Conservation (phyloP, 2,888 invertebrate species). For the Rotaria sp. region DNA sequence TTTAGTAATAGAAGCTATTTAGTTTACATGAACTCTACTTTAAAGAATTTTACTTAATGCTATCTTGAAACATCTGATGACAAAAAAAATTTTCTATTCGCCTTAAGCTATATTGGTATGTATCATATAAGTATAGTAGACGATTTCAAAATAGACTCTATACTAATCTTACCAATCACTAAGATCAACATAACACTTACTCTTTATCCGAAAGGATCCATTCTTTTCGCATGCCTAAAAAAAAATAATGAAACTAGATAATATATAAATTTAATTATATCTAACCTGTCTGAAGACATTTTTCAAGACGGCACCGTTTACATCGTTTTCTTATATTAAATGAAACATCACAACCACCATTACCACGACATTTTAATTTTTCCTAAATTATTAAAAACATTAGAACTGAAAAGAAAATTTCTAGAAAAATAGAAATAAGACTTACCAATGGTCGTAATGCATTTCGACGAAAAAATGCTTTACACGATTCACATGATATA, state of each 20-base stretch:
- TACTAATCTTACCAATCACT: too few species aligned
- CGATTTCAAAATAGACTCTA: too few species aligned
- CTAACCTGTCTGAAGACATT: not conserved
- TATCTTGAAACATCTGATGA: too few species aligned
- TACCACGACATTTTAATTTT: not conserved
- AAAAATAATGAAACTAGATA: not conserved
- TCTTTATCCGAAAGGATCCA: not conserved
- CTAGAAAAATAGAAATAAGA: not conserved
- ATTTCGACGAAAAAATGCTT: not conserved
- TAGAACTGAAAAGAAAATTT: not conserved
- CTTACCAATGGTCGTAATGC: not conserved
- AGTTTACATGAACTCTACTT: too few species aligned
- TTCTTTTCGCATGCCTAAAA: not conserved
- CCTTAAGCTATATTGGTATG: too few species aligned
- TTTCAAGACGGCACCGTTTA: not conserved
- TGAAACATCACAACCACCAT: not conserved
- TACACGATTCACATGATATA: not conserved
- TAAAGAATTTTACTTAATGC: too few species aligned
- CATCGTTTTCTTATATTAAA: not conserved
- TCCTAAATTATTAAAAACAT: not conserved
- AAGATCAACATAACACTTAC: not conserved
- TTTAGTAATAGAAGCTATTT: too few species aligned
- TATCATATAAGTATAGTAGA: too few species aligned
- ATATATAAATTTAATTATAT: not conserved
- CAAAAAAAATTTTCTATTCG: too few species aligned